Evolutionary conservation across 2,888 invertebrate genomes (phyloP).

Genomic region (Lydus trimaculatus): DNA sequence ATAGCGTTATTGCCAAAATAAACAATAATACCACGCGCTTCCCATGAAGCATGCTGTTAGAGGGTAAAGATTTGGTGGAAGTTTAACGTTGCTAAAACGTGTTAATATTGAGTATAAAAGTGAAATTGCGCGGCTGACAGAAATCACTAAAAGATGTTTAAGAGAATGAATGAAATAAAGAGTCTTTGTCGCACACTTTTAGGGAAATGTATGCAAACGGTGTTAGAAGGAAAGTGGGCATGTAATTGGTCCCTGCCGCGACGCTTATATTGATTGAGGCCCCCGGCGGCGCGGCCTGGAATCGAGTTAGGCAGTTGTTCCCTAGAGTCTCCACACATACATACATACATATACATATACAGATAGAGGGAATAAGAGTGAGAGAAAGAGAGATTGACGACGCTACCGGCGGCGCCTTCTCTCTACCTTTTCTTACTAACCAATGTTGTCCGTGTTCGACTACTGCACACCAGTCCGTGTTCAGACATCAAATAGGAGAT

Average conservation of each 20-base stretch:
- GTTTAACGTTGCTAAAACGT: background rate
- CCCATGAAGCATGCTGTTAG: background rate
- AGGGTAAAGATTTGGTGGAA: background rate
- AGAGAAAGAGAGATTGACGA: conserved; percentile 27
- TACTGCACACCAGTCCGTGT: background rate
- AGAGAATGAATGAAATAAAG: conserved; percentile 43
- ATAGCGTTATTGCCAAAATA: background rate
- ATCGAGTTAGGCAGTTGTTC: conserved; percentile 61
- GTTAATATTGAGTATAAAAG: background rate
- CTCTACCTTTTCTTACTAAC: conserved; percentile 9
- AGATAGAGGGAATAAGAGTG: background rate
- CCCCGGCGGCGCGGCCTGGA: conserved; percentile 58
- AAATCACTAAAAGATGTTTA: conserved; percentile 30
- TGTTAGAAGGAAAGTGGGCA: conserved; percentile 64
- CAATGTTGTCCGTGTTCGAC: background rate
- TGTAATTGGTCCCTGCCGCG: conserved; percentile 63
- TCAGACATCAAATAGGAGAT: background rate
- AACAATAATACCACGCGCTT: background rate
- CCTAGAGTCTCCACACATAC: conserved; percentile 39
- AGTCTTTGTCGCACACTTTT: conserved; percentile 43
- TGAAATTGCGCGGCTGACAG: conserved; percentile 10
- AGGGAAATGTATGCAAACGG: conserved; percentile 63
- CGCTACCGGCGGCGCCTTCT: conserved; percentile 31
- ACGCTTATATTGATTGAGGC: conserved; percentile 63
- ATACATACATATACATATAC: background rate